A percentile compares a stretch with the other conserved stretches of the same genome.
Evolutionary conservation across 2,888 invertebrate species (phyloP).

Genomic region (Tetanocera ferruginea): DNA sequence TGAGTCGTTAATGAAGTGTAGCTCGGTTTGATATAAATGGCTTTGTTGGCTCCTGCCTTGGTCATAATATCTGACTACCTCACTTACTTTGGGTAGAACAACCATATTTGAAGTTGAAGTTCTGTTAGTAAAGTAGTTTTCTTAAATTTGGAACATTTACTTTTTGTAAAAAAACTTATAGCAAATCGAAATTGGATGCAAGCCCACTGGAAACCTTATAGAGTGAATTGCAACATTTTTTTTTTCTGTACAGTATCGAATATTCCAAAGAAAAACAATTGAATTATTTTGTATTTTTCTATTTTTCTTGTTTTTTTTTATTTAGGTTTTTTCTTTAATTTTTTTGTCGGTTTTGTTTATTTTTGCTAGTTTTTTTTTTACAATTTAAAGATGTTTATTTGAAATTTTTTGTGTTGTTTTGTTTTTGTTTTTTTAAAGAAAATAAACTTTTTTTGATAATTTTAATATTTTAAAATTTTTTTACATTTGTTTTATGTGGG

Average conservation of each 20-base stretch:
- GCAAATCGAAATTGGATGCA: no score
- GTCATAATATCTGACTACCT: no score
- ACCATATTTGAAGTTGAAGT: no score
- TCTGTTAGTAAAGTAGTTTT: no score
- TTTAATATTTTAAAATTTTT: conserved; percentile 44
- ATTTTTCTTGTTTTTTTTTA: conserved; percentile 46
- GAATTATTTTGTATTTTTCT: conserved; percentile 24
- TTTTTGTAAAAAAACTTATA: no score
- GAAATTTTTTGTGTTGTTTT: conserved; percentile 34
- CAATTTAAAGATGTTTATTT: conserved; percentile 36
- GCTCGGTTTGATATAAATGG: no score
- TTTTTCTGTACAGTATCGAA: neutral
- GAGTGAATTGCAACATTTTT: neutral
- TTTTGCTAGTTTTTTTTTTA: conserved; percentile 44
- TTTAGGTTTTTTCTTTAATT: conserved; percentile 43
- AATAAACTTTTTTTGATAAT: conserved; percentile 32
- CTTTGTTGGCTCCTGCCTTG: no score
- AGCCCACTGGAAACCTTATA: neutral
- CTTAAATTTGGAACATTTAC: no score
- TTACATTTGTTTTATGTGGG: conserved; percentile 38
- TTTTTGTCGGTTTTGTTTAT: conserved; percentile 32
- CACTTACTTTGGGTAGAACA: no score
- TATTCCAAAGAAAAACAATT: neutral
- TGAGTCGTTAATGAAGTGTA: no score
- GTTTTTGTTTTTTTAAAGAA: conserved; percentile 41